Evolutionary conservation across 2,888 invertebrate genomes (phyloP), one percentile per base, ranked within the genome.

Genomic region (Nudaria mundana): DNA sequence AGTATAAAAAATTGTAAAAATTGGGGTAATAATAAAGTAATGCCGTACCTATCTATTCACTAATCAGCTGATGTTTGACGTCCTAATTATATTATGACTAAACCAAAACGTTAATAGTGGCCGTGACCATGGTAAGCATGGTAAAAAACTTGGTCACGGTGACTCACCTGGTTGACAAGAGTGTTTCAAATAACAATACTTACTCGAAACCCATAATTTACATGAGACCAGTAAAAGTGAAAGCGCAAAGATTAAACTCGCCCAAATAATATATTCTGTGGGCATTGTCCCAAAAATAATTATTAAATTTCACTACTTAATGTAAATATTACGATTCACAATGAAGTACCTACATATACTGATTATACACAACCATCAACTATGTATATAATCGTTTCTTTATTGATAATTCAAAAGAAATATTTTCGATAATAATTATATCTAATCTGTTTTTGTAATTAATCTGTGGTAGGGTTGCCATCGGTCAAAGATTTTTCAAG

Each of bases 381-480:
- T 33, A 33, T 24, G 15, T 16, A 24, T 8, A 15, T 32, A 24
- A 33, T 33, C 11, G 24, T 11, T 31, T 33, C 5, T 7, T 24
- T 10, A 24, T 4, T 14, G 24, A 33, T 33, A 24, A 11, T 24
- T 14, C 15, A 5, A 6, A 24, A 24, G 6, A 24, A 33, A 15
- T 24, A 31, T 13, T n/a, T 31, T n/a, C 6, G 20, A 20, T 8
- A 22, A 32, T 32, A 32, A 14, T 10, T 29, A 15, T 2, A 11
- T 7, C 8, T 33, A 24, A 33, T 33, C 33, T 16, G 5, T 33
- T 2, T 15, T 8, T 23, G 15, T 13, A 23, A 29, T 6, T 3
- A 20, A 20, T 20, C 20, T 30, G 15, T 23, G 22, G 23, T 23
- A 23, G 10, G 15, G 20, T 20, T 20, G 20, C 8, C 5, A 20